These are phyloP conservation scores for Mionectes macconnelli DNA, from an alignment of 2,113 vertebrate genomes.

Conservation along the genomic window DNA sequence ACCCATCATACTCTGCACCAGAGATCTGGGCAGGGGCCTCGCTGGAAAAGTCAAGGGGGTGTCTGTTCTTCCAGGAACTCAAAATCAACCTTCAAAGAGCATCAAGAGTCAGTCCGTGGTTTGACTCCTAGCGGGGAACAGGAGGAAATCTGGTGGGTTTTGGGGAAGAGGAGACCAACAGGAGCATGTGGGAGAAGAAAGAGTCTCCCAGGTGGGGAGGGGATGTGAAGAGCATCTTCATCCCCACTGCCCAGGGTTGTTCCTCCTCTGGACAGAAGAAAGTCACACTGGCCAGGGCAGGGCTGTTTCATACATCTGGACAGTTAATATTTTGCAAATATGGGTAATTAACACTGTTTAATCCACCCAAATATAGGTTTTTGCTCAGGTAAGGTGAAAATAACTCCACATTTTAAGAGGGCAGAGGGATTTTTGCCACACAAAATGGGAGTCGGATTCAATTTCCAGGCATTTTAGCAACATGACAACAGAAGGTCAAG, in stretches of 20 bases:
- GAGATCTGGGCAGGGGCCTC: not conserved
- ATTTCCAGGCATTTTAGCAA: not conserved
- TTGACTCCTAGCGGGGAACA: not conserved
- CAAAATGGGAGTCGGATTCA: fast-evolving
- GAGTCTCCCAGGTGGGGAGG: not conserved
- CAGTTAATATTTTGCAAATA: not conserved
- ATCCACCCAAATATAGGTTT: not conserved
- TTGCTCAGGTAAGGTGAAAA: not conserved
- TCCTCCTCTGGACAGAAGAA: not conserved
- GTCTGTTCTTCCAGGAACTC: not conserved
- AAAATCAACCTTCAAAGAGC: not conserved
- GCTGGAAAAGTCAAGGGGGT: not conserved
- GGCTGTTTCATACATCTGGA: not conserved
- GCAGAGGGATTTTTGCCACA: not conserved
- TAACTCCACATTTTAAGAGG: not conserved
- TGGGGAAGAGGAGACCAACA: not conserved
- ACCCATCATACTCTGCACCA: not conserved
- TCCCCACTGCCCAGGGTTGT: not conserved
- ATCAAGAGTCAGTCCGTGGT: not conserved
- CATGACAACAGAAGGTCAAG: not conserved
- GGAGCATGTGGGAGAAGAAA: not conserved
- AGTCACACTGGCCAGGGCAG: not conserved
- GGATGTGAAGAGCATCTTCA: not conserved
- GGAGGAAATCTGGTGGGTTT: not conserved
- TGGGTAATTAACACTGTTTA: not conserved